Percentiles rank a stretch among this genome's conserved stretches.
phyloP scores from a whole-genome alignment of 2,888 invertebrate genomes.

The Xanthostigma xanthostigma region DNA sequence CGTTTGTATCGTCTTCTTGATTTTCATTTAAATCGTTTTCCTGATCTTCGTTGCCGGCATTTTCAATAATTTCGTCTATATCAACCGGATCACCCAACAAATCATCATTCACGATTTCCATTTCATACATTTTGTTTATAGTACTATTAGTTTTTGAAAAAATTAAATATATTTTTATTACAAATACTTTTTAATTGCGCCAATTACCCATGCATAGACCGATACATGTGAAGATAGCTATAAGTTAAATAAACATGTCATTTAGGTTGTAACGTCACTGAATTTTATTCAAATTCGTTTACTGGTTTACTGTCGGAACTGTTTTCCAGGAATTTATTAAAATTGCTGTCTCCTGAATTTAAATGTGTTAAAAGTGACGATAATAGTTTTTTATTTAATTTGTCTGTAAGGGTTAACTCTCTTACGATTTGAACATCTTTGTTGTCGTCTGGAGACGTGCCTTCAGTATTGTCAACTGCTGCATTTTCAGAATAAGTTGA shows the following conservation, averaged over 20 bases:
- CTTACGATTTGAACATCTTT: slow-evolving; percentile 15
- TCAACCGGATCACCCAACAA: slow-evolving; percentile 12
- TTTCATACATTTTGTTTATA: slow-evolving; percentile 11
- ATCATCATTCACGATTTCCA: slow-evolving; percentile 12
- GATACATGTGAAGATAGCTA: slow-evolving; percentile 1
- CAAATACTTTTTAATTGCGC: background rate
- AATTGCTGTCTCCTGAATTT: slow-evolving; percentile 22
- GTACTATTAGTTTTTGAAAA: slow-evolving; percentile 5
- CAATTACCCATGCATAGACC: background rate
- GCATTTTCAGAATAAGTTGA: no score
- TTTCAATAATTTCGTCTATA: slow-evolving; percentile 5
- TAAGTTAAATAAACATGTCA: background rate
- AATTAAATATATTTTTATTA: background rate
- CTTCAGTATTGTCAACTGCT: background rate
- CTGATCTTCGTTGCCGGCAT: slow-evolving; percentile 8
- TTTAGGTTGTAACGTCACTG: background rate
- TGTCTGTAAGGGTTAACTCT: slow-evolving; percentile 47
- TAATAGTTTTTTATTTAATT: slow-evolving; percentile 47
- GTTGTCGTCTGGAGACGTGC: background rate
- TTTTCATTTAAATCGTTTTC: slow-evolving; percentile 10
- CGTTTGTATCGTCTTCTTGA: slow-evolving; percentile 34
- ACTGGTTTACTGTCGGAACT: background rate
- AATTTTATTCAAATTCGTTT: slow-evolving; percentile 9
- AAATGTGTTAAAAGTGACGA: slow-evolving; percentile 44
- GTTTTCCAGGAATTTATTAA: slow-evolving; percentile 6